These are phyloP conservation scores for Hirtodrosophila trivittata DNA, from an alignment of 2,888 invertebrate genomes.

Conservation along the genomic window DNA sequence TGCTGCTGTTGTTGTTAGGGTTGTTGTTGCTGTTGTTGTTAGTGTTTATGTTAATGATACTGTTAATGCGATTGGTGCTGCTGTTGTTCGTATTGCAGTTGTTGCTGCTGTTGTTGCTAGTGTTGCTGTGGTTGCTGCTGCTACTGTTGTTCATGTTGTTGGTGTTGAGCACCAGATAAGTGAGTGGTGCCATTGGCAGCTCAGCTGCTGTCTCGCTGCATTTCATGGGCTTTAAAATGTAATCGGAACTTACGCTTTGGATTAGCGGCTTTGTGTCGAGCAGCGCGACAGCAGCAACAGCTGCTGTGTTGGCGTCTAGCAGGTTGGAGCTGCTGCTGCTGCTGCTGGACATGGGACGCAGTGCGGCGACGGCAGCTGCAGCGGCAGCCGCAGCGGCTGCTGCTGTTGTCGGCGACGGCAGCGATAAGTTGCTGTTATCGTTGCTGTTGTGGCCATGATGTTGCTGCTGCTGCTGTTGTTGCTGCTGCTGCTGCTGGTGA, in stretches of 20 bases:
- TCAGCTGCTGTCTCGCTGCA: slow-evolving; percentile 22
- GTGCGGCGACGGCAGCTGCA: slow-evolving; percentile 67
- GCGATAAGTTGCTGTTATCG: slow-evolving; percentile 89
- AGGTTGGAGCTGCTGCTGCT: slow-evolving; percentile 71
- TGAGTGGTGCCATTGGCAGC: slow-evolving; percentile 8
- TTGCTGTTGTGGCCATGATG: slow-evolving; percentile 60
- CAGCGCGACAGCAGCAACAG: slow-evolving; percentile 86
- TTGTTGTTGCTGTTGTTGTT: slow-evolving; percentile 12
- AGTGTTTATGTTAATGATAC: neutral
- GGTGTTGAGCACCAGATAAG: slow-evolving; percentile 15
- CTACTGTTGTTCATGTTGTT: neutral
- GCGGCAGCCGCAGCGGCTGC: slow-evolving; percentile 69
- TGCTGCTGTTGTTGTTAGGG: neutral
- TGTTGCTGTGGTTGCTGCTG: slow-evolving; percentile 1
- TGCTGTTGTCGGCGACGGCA: slow-evolving; percentile 89
- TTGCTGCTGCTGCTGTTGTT: slow-evolving; percentile 52
- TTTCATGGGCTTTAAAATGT: slow-evolving; percentile 21
- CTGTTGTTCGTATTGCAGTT: neutral
- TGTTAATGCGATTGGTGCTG: slow-evolving; percentile 11
- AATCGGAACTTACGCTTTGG: slow-evolving; percentile 91
- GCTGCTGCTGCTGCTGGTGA: slow-evolving; percentile 58
- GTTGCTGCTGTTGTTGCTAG: slow-evolving; percentile 1
- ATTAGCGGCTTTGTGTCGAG: slow-evolving; percentile 87
- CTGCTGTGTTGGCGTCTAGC: slow-evolving; percentile 84
- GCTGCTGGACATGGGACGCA: slow-evolving; percentile 81